Conservation (phyloP, 2,888 invertebrate genomes). For the Lomographa bimaculata region DNA sequence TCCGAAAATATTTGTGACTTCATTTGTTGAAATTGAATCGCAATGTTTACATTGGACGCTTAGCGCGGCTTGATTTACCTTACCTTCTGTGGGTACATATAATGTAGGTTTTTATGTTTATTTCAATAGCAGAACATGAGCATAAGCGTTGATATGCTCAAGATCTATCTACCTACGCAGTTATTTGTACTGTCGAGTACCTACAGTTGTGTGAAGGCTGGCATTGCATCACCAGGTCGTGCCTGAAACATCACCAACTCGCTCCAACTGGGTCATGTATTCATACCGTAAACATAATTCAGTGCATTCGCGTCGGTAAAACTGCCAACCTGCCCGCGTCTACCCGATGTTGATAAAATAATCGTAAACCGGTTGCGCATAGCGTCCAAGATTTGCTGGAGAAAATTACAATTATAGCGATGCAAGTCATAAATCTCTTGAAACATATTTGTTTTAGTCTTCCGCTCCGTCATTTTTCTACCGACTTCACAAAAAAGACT, state of each 20-base stretch:
- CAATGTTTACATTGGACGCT: slow-evolving; percentile 42
- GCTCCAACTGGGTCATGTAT: slow-evolving; percentile 75
- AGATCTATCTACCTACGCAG: slow-evolving; percentile 40
- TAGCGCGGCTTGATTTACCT: slow-evolving; percentile 33
- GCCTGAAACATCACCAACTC: slow-evolving; percentile 59
- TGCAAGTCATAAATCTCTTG: slow-evolving; percentile 20
- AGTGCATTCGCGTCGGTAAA: slow-evolving; percentile 46
- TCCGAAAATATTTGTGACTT: slow-evolving; percentile 61
- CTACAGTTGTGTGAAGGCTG: slow-evolving; percentile 45
- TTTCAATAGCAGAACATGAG: slow-evolving; percentile 31
- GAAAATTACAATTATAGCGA: slow-evolving; percentile 19
- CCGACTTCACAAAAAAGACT: no score
- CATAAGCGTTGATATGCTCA: slow-evolving; percentile 37
- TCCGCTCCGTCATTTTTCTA: slow-evolving; percentile 11
- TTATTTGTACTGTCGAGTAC: slow-evolving; percentile 46
- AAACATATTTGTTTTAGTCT: slow-evolving; percentile 25
- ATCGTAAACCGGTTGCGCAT: slow-evolving; percentile 59
- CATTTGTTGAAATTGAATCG: slow-evolving; percentile 42
- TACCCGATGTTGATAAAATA: slow-evolving; percentile 58
- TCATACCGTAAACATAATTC: slow-evolving; percentile 64
- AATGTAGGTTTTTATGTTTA: slow-evolving; percentile 26
- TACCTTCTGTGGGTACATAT: slow-evolving; percentile 11
- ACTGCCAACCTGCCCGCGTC: slow-evolving; percentile 37
- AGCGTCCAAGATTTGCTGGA: slow-evolving; percentile 29
- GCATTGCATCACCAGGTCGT: slow-evolving; percentile 59